A percentile compares a stretch with the other conserved stretches of the same genome.
These are phyloP conservation scores for Pantelozetes paolii DNA, from an alignment of 2,888 invertebrate genomes.

Conservation along the genomic window DNA sequence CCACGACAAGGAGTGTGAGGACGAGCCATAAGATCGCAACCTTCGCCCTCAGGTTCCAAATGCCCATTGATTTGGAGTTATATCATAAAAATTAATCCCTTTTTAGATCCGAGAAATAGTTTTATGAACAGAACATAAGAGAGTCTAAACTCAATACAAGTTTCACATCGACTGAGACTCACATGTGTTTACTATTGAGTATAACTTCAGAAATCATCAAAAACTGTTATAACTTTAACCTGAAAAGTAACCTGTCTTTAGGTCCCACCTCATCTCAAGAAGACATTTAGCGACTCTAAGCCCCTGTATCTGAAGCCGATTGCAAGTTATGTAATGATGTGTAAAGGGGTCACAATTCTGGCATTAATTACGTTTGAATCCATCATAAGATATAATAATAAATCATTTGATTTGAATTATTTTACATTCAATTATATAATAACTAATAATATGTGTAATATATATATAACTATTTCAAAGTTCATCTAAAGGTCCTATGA, in stretches of 20 bases:
- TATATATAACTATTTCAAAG: background rate
- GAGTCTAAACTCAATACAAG: background rate
- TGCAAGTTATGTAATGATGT: background rate
- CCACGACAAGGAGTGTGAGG: slow-evolving; percentile 3
- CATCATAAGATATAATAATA: background rate
- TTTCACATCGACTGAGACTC: slow-evolving; percentile 19
- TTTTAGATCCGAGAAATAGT: background rate
- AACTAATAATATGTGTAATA: background rate
- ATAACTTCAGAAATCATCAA: background rate
- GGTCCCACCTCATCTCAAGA: background rate
- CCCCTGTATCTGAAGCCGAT: background rate
- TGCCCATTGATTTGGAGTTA: slow-evolving; percentile 8
- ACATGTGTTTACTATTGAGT: slow-evolving; percentile 1
- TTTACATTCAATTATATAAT: background rate
- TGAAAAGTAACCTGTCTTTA: background rate
- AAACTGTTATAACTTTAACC: background rate
- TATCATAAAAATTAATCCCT: background rate
- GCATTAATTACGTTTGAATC: slow-evolving; percentile 18
- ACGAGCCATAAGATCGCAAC: slow-evolving; percentile 16
- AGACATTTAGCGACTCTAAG: background rate
- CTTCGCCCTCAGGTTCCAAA: slow-evolving; percentile 9
- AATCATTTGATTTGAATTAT: slow-evolving; percentile 9
- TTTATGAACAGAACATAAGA: background rate
- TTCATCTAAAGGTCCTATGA: background rate
- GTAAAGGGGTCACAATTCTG: background rate